Evolutionary conservation across 2,797 vertebrate genomes (phyloP).

Genomic region (Rhadinocentrus ornatus): DNA sequence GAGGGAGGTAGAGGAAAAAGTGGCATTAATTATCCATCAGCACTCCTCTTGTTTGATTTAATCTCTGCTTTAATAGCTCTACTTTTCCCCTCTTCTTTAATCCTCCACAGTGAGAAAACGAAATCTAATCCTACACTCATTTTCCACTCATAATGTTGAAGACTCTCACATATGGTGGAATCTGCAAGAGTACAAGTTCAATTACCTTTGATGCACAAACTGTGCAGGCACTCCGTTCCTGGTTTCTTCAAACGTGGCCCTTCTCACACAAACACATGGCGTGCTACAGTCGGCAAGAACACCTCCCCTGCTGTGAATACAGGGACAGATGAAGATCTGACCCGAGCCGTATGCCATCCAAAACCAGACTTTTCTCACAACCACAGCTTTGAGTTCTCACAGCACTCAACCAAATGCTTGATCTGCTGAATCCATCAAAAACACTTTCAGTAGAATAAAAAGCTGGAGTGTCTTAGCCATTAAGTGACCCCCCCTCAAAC

Average conservation of each 20-base stretch:
- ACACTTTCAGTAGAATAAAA: slow-evolving; percentile 4
- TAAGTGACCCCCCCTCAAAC: neutral
- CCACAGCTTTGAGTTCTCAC: slow-evolving; percentile 25
- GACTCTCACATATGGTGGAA: slow-evolving; percentile 16
- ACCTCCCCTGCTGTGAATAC: slow-evolving; percentile 18
- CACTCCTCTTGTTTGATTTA: slow-evolving; percentile 36
- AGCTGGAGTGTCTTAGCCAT: neutral
- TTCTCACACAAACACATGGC: slow-evolving; percentile 65
- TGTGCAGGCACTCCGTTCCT: slow-evolving; percentile 23
- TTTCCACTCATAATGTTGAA: neutral
- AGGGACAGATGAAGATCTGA: slow-evolving; percentile 45
- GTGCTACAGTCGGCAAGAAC: slow-evolving; percentile 15
- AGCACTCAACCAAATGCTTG: slow-evolving; percentile 16
- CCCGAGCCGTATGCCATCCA: slow-evolving; percentile 54
- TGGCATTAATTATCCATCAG: slow-evolving; percentile 59
- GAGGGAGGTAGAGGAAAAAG: slow-evolving; percentile 25
- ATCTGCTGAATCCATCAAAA: slow-evolving; percentile 11
- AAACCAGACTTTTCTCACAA: slow-evolving; percentile 28
- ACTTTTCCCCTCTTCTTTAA: neutral
- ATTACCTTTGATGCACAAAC: slow-evolving; percentile 42
- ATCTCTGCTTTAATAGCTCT: slow-evolving; percentile 12
- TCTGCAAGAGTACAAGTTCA: slow-evolving; percentile 26
- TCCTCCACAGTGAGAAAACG: slow-evolving; percentile 8
- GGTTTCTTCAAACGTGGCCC: slow-evolving; percentile 26
- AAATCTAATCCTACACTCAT: slow-evolving; percentile 2